Evolutionary conservation across 2,888 invertebrate species (phyloP), one percentile per base, ranked within the genome.

Genomic region (Petrolisthes manimaculis): DNA sequence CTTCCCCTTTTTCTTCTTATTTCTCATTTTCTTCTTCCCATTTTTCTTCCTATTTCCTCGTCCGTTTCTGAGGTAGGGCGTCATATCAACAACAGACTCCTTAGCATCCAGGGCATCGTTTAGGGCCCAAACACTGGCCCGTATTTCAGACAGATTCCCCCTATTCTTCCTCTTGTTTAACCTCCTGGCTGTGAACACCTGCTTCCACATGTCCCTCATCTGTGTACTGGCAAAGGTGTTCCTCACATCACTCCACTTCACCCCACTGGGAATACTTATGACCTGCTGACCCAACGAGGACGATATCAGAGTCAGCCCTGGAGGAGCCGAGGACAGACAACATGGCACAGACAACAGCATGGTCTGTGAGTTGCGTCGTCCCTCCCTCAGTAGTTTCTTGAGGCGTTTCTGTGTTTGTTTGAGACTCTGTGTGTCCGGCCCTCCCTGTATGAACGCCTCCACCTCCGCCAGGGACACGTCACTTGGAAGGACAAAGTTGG

Each of bases 131-230:
- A 75, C 69, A 56, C 87, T 83, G 4, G 8, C 9, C 83, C 69
- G 21, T 1, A 87, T 78, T 53, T 87, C 83, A 5, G 37, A 9
- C 6, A 80, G 4, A 21, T 78, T 69, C 0, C 77, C 71, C 9
- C 69, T 21, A 18, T 83, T 55, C 12, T 54, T 21, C 56, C 54
- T 69, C 24, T 54, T 69, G 55, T 67, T 79, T 9, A 21, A 24
- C 24, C 79, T 69, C 0, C 87, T 53, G 8, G 37, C 9, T 4
- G 67, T 5, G 51, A 87, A 87, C 12, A 87, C 69, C 67, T 87
- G 83, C 71, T 56, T 53, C 87, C 87, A 87, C 8, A 87, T 53
- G 9, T n/a, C 54, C 61, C n/a, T 83, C 78, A 83, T 79, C 18
- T 54, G 56, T 14, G 24, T 12, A 5, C 14, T 79, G n/a, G 79